These are phyloP conservation scores for Plumapathes pennacea DNA, from an alignment of 92 coral and sea anemone species.

Conservation along the genomic window DNA sequence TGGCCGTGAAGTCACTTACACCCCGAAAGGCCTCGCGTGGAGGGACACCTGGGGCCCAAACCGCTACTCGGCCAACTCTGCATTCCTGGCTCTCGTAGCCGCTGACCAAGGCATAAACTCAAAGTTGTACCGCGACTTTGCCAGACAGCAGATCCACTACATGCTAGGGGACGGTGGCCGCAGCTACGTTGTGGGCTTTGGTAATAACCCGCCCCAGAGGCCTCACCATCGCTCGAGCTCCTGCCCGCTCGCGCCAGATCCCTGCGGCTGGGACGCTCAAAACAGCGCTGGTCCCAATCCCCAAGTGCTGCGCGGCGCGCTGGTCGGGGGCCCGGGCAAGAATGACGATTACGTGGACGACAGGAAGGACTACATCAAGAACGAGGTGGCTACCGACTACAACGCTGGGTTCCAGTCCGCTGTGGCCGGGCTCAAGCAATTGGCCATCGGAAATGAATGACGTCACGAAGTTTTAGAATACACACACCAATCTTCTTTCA, in stretches of 20 bases:
- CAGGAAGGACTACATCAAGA: slow-evolving; percentile 65
- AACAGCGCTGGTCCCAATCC: slow-evolving; percentile 65
- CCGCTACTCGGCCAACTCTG: slow-evolving; percentile 89
- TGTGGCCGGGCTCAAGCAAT: slow-evolving; percentile 68
- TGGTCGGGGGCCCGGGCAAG: slow-evolving; percentile 82
- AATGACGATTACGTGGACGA: slow-evolving; percentile 61
- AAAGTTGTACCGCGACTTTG: slow-evolving; percentile 49
- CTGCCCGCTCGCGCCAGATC: slow-evolving; percentile 57
- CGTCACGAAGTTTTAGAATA: too few relatives aligned
- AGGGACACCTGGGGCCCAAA: slow-evolving; percentile 82
- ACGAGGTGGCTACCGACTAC: slow-evolving; percentile 85
- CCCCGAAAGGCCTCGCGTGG: slow-evolving; percentile 93
- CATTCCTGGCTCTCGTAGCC: slow-evolving; percentile 84
- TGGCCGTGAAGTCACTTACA: slow-evolving; percentile 57
- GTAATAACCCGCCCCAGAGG: slow-evolving; percentile 65
- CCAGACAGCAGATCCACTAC: slow-evolving; percentile 72
- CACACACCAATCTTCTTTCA: too few relatives aligned
- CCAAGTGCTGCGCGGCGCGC: slow-evolving; percentile 71
- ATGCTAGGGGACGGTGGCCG: slow-evolving; percentile 84
- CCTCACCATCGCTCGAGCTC: slow-evolving; percentile 86
- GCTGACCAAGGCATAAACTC: slow-evolving; percentile 72
- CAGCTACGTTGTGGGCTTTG: slow-evolving; percentile 84
- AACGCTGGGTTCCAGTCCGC: slow-evolving; percentile 93
- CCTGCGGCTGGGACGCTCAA: slow-evolving; percentile 48
- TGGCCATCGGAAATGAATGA: neutral